Evolutionary conservation across 1,140 invertebrate genomes (phyloP).

Genomic region (Hycleus phaleratus): DNA sequence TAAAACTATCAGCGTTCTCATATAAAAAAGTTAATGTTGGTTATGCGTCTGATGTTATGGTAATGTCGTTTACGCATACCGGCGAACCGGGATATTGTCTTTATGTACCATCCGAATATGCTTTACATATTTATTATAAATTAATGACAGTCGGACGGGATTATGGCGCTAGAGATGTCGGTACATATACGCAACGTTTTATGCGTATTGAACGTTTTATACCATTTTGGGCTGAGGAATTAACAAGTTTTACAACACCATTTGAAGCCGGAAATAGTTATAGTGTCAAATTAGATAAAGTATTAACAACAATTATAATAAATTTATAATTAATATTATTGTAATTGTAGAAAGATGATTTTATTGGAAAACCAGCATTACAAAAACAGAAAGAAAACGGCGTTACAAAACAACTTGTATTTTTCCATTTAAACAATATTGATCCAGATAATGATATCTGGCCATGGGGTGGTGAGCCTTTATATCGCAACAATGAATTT

Average conservation of each 20-base stretch:
- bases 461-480: slow-evolving; percentile 76
- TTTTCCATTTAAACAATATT: slow-evolving; percentile 66
- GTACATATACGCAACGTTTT: slow-evolving; percentile 65
- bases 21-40: slow-evolving; percentile 69
- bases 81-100: slow-evolving; percentile 78
- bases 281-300: slow-evolving; percentile 58
- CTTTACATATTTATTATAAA: slow-evolving; percentile 69
- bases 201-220: slow-evolving; percentile 59
- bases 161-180: slow-evolving; percentile 67
- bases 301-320: background rate
- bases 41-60: slow-evolving; percentile 66
- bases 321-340: slow-evolving; percentile 30
- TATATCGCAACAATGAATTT: slow-evolving; percentile 61
- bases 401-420: slow-evolving; percentile 59
- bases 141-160: slow-evolving; percentile 53
- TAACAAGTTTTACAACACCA: slow-evolving; percentile 66
- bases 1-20: slow-evolving; percentile 65
- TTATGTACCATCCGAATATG: slow-evolving; percentile 73
- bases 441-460: slow-evolving; percentile 66
- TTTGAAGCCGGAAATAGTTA: slow-evolving; percentile 68
- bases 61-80: slow-evolving; percentile 75
- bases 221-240: slow-evolving; percentile 60
- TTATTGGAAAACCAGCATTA: slow-evolving; percentile 67
- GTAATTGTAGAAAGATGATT: slow-evolving; percentile 48
- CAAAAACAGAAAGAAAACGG: slow-evolving; percentile 61